Base-by-base conservation (phyloP, 2,888 invertebrate genomes). In the Hyppa rectilinea region DNA sequence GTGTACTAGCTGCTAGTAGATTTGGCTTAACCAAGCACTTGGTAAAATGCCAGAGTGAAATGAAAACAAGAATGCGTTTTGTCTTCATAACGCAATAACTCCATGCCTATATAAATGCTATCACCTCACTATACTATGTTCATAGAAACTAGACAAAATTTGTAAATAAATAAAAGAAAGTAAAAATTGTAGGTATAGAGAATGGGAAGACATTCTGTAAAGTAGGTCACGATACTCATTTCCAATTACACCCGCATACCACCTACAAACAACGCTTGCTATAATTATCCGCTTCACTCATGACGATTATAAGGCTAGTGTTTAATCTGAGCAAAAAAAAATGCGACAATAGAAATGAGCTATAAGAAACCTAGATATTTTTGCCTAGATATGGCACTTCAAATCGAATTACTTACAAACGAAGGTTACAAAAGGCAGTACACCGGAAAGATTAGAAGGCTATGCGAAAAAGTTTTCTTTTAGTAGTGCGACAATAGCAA, bases 161-260 rank as follows among this genome's bases (percentile, higher is more conserved):
- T 26, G 38, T 58, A 55, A 69, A 69, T 40, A 69, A 64, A 60
- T 45, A 52, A 34, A 45, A 45, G 38, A 23, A 52, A 34, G 26
- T 23, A 53, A 63, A 58, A 64, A 63, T 26, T 31, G 4, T 43
- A n/a, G 12, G 5, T 36, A 69, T 47, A 34, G 40, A 55, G 12
- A 50, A 58, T 56, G 29, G 36, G 23, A 56, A 64, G 52, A 17
- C 61, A 40, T 65, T 64, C 53, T 31, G 23, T 34, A 26, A 80
- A 81, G 67, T 74, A 59, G 73, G 83, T 59, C 80, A 68, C 66
- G 23, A 60, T 59, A 26, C 53, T 74, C 50, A 76, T 76, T 76
- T 70, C 38, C 23, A 71, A n/a, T 69, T 58, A 65, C 83, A 80
- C 83, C 82, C 81, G 82, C 69, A 82, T 83, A 59, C 68, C 80